Base-by-base conservation (phyloP, 35 echinoderm and acorn worm genomes). In the Holothuria glaberrima region DNA sequence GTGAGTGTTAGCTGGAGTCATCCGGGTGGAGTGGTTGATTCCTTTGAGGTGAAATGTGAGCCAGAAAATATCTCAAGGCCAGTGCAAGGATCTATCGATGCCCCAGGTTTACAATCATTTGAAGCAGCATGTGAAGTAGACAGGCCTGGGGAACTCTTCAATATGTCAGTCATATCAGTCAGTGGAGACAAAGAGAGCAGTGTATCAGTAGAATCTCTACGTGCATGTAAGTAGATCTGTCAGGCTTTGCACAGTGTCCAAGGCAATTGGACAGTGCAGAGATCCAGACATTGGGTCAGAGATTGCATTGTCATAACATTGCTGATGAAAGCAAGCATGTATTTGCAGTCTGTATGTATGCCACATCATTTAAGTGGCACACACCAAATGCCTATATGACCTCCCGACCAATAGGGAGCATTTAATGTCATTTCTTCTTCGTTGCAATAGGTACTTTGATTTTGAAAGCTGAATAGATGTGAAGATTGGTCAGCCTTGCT, bases 151-250 rank as follows among this genome's bases (percentile, higher is more conserved):
- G 73, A 48, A 33, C n/a, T 48, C 36, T 77, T 22, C 73, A 77
- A 21, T 22, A 25, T 77, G 35, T 48, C 45, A n/a, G 73, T 77
- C 10, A 77, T 32, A 4, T 77, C 73, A 10, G 21, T 33, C 9
- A 77, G 73, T 33, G 22, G 36, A n/a, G 20, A 12, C 13, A 48
- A 77, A 3, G 48, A 9, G 25, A 48, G 16, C 25, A 13, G 10
- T 10, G 10, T 27, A 48, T 44, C 73, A 19, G 12, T 16, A 21
- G 32, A 26, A 14, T 7, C 41, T 6, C 73, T 77, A 3, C 73
- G 73, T 77, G 73, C 73, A 1, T 45, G 73, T 77, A 29, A 77
- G 73, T 77, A 54, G 21, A 73, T 9, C 30, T 32, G 22, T 14
- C 19, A 68, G 30, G 64, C 9, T 4, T 10, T 32, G 30, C 24